Percentiles rank a stretch among this genome's conserved stretches.
phyloP scores from a whole-genome alignment of 2,113 vertebrate species.

The Myotis davidii region DNA sequence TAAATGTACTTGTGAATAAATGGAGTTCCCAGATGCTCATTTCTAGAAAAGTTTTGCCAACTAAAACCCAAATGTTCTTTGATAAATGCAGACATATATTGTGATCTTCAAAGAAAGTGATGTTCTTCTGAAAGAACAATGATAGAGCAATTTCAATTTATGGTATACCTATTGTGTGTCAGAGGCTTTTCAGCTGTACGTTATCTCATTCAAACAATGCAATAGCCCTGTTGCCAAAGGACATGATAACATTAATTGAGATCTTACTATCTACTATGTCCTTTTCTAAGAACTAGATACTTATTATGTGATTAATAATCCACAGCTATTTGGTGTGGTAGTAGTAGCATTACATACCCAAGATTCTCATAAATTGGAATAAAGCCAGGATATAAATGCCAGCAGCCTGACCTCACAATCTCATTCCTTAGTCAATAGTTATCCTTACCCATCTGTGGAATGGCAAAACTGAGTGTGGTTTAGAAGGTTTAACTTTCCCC shows the following conservation, averaged over 20 bases:
- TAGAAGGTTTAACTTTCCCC: background rate
- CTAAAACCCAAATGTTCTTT: background rate
- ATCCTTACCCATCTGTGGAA: background rate
- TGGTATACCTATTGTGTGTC: background rate
- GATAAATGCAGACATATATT: background rate
- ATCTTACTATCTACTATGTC: background rate
- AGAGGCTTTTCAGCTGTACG: background rate
- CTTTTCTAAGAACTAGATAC: background rate
- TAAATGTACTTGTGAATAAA: background rate
- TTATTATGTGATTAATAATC: background rate
- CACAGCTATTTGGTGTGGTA: no score
- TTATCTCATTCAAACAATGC: background rate
- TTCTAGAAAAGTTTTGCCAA: background rate
- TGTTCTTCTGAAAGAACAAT: background rate
- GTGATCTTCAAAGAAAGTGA: background rate
- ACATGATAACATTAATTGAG: background rate
- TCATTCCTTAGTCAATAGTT: background rate
- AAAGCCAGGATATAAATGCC: background rate
- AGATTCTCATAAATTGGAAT: background rate
- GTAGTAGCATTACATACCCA: background rate
- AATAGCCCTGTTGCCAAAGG: background rate
- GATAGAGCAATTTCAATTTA: background rate
- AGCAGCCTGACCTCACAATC: background rate
- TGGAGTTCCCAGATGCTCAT: background rate
- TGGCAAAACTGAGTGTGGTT: background rate